phyloP scores from a whole-genome alignment of 2,113 vertebrate genomes.

The Aegithalos caudatus region DNA sequence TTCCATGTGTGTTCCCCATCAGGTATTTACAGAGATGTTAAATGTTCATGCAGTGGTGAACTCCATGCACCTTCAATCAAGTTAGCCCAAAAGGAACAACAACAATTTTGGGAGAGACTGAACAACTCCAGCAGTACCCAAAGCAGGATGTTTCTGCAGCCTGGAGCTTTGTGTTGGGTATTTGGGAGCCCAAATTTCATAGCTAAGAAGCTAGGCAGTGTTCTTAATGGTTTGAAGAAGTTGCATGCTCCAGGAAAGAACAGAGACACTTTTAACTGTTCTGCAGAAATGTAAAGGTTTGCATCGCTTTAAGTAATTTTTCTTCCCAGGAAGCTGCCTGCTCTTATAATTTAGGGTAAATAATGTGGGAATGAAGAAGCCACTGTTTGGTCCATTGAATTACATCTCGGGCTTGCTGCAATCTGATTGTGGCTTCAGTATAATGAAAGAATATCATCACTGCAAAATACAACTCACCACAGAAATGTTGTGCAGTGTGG shows the following conservation, averaged over 20 bases:
- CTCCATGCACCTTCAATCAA: not conserved
- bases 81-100: not conserved
- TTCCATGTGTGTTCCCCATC: not conserved
- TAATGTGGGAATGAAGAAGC: not conserved
- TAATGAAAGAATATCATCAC: not conserved
- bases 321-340: not conserved
- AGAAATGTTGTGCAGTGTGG: not conserved
- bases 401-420: not conserved
- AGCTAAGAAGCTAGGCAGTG: not conserved
- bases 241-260: not conserved
- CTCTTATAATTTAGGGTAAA: not conserved
- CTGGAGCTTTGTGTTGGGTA: not conserved
- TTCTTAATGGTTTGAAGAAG: not conserved
- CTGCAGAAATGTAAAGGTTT: not conserved
- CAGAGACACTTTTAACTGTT: not conserved
- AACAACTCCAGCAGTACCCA: not conserved
- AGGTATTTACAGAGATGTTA: not conserved
- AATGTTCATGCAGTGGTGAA: not conserved
- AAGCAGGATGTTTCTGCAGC: not conserved
- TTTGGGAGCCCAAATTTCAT: not conserved
- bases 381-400: not conserved
- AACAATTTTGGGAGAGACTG: not conserved
- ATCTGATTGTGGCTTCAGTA: not conserved
- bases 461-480: not conserved
- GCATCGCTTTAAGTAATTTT: not conserved